Evolutionary conservation across 2,888 invertebrate species (phyloP), one percentile per base, ranked within the genome.

Genomic region (Stenichneumon culpator): DNA sequence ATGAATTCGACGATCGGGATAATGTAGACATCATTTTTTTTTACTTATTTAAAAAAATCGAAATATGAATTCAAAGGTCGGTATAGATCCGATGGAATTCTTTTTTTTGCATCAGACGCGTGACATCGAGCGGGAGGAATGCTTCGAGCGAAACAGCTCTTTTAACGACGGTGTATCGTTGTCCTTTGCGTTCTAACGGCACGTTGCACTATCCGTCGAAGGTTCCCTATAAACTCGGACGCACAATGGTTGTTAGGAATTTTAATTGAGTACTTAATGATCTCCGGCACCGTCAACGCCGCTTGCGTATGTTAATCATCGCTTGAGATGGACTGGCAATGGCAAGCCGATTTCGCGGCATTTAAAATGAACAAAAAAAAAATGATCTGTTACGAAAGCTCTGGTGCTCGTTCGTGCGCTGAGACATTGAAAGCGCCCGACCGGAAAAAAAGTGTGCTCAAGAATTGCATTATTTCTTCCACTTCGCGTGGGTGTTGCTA

Each of bases 201-300:
- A 22, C 11, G 44, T 36, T 60, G 36, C 52, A 39, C 19, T 72
- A 36, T 57, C 14, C 32, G 44, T 73, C 28, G 73, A 73, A 60
- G 73, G 57, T 73, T 28, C 22, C 1, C 52, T 16, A n/a, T 73
- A 25, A 60, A 50, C 44, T 19, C 54, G 44, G 25, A 50, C 44
- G 44, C 25, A 75, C 75, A 50, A 75, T 63, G 57, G 32, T 65
- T 50, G 32, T 50, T 47, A 19, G 65, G 44, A 63, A 75, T 75
- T 63, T 75, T 63, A 50, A 75, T 75, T 32, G 50, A 50, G 14
- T 4, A 65, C 63, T 75, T 63, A 44, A 74, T 74, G 39, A 44
- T 39, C 44, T 25, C 63, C 63, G 65, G n/a, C 32, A 32, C 50
- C 25, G 28, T 19, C 63, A 32, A 28, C 9, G 32, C 44, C 47